Evolutionary conservation across 2,113 vertebrate genomes (phyloP).

Genomic region (Rafetus swinhoei): DNA sequence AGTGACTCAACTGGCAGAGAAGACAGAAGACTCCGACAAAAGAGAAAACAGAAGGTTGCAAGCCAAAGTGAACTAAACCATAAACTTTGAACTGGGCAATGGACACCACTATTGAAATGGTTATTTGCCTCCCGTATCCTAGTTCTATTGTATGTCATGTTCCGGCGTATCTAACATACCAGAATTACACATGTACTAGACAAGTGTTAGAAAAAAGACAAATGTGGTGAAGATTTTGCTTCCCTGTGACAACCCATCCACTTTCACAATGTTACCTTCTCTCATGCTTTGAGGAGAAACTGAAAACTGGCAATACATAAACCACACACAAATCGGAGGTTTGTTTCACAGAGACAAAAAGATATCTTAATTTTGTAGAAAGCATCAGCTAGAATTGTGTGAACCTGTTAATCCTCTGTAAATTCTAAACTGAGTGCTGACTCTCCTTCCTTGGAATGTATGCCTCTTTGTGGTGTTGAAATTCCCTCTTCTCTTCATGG

Average conservation of each 20-base stretch:
- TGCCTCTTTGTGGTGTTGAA: not conserved
- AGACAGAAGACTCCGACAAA: not conserved
- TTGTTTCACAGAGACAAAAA: not conserved
- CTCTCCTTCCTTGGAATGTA: not conserved
- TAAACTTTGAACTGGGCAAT: not conserved
- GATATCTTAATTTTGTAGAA: not conserved
- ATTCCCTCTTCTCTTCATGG: not conserved
- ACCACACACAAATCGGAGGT: not conserved
- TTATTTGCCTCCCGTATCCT: not conserved
- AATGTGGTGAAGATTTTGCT: not conserved
- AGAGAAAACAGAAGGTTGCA: not conserved
- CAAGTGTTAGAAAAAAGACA: not conserved
- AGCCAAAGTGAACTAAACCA: not conserved
- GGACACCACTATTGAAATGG: not conserved
- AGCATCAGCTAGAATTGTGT: not conserved
- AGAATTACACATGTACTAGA: not conserved
- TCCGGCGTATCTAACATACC: not conserved
- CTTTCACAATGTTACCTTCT: not conserved
- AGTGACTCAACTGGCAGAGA: not conserved
- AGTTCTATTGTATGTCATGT: not conserved
- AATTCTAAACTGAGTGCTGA: not conserved
- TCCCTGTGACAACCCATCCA: not conserved
- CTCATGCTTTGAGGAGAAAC: not conserved
- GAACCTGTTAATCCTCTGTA: not conserved
- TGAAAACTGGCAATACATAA: not conserved